phyloP scores from a whole-genome alignment of 1,140 invertebrate species.

The Saccostrea cuccullata region DNA sequence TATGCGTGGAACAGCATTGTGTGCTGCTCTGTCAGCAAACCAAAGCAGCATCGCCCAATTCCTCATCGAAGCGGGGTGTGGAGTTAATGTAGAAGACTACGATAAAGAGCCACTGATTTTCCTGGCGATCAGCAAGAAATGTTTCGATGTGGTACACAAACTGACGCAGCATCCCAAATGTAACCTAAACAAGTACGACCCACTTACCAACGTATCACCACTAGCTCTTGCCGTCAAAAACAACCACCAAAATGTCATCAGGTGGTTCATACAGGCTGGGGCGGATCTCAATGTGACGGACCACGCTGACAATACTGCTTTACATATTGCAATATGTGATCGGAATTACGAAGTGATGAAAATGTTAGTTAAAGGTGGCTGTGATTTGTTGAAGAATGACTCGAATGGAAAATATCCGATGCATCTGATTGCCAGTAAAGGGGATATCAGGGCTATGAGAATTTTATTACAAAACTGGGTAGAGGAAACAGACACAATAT shows the following conservation, averaged over 20 bases:
- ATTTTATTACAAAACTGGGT: constrained; percentile 47
- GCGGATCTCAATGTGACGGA: constrained; percentile 42
- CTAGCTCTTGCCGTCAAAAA: constrained; percentile 48
- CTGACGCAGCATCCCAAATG: constrained; percentile 50
- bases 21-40: constrained; percentile 51
- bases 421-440: constrained; percentile 41
- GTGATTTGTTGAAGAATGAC: constrained; percentile 34
- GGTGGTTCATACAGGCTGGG: constrained; percentile 48
- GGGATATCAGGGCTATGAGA: constrained; percentile 34
- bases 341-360: constrained; percentile 40
- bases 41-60: constrained; percentile 47
- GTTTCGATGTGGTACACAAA: constrained; percentile 48
- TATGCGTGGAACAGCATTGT: constrained; percentile 57
- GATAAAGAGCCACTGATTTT: constrained; percentile 52
- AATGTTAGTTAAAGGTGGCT: constrained; percentile 26
- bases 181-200: constrained; percentile 52
- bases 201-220: constrained; percentile 44
- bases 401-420: constrained; percentile 42
- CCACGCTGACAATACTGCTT: constrained; percentile 37
- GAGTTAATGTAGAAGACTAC: constrained; percentile 54
- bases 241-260: constrained; percentile 33
- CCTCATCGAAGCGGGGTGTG: constrained; percentile 53
- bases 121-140: constrained; percentile 50
- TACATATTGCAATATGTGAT: constrained; percentile 44
- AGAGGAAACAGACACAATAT: no score